These are phyloP conservation scores for Pteropus alecto DNA, from an alignment of 2,113 vertebrate species.

Conservation along the genomic window DNA sequence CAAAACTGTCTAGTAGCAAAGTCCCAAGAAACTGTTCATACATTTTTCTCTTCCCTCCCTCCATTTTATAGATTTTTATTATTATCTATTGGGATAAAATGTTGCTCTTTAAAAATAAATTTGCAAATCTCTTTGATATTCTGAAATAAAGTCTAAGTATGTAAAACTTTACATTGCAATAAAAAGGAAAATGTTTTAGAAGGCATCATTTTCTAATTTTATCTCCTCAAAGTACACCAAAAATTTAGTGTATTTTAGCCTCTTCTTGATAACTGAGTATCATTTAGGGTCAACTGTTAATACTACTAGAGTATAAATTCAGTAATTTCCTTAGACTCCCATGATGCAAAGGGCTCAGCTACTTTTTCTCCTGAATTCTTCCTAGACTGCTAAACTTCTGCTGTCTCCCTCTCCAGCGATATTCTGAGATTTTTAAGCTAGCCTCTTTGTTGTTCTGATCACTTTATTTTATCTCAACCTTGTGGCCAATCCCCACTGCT, in stretches of 20 bases:
- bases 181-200: neutral
- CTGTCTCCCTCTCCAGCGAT: neutral
- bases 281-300: neutral
- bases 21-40: neutral
- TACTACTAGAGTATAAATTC: neutral
- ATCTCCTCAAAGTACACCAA: neutral
- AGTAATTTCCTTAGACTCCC: neutral
- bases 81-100: neutral
- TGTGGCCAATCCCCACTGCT: neutral
- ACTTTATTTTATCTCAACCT: neutral
- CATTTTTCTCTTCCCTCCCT: neutral
- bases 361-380: neutral
- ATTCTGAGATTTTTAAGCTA: neutral
- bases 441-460: neutral
- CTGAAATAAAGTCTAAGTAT: slow-evolving; percentile 2
- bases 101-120: slow-evolving; percentile 35
- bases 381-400: neutral
- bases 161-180: neutral
- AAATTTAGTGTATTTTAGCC: neutral
- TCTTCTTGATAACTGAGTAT: neutral
- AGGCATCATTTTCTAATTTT: neutral
- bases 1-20: neutral
- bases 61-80: slow-evolving; percentile 2
- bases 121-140: neutral
- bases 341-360: neutral